Evolutionary conservation across 2,797 vertebrate genomes (phyloP), one percentile per base, ranked within the genome.

Genomic region (Pipistrellus nathusii): DNA sequence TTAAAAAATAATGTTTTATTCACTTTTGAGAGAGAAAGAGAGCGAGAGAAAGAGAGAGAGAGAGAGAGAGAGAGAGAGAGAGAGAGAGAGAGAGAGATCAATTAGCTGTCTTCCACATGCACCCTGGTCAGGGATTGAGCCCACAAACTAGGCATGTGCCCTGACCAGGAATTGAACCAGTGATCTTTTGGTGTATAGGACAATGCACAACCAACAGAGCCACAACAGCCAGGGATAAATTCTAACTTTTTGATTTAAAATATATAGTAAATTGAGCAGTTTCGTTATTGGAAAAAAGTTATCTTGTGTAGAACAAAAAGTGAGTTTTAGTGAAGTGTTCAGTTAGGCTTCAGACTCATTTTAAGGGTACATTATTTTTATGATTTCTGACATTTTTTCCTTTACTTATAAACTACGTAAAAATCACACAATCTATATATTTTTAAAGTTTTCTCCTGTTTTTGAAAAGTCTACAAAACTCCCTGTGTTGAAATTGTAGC

Each of bases 391-490:
- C 66, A 76, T 32, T 44, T 94, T 21, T 85, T 41, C 8, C 11
- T 71, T 41, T 4, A 55, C 21, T 57, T 38, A 12, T n/a, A 59
- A 84, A 44, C 51, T 81, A 3, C 46, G 27, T 7, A 57, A 76
- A 95, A 92, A 75, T 44, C 46, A 92, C 12, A 71, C 0, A n/a
- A 88, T 48, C 1, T 38, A 38, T 10, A 69, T 90, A 44, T 81
- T 90, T 81, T 44, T 18, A 55, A 55, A 87, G 23, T 59, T 91
- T 25, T 51, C n/a, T 94, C 78, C 32, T 71, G 38, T 35, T 81
- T 94, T 94, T 71, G 11, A 94, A 93, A 82, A 62, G 62, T 62
- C 13, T 95, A 48, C 23, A 35, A 89, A 85, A 13, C 5, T 72
- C 44, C 53, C 23, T 84, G 32, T 80, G 57, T 62, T 88, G 57